Evolutionary conservation across 1,140 invertebrate genomes (phyloP).

Genomic region (Phortica variegata): DNA sequence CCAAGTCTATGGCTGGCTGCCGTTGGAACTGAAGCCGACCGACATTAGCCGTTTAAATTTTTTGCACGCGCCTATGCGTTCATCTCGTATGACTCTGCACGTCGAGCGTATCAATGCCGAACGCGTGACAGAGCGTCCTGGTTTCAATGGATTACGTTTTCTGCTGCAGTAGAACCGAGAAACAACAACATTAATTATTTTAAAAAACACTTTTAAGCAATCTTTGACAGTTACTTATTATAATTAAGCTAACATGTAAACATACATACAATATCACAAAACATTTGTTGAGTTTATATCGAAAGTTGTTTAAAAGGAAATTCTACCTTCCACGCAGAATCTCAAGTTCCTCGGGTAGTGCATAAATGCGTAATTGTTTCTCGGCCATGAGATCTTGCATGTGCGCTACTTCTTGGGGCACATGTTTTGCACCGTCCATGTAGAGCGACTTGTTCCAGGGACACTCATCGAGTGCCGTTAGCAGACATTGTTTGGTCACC

Average conservation of each 20-base stretch:
- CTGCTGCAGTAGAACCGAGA: conserved; percentile 27
- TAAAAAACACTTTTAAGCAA: no score
- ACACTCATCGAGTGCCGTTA: conserved; percentile 64
- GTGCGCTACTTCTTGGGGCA: conserved; percentile 61
- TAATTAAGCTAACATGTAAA: no score
- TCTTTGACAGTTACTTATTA: no score
- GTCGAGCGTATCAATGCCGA: conserved; percentile 39
- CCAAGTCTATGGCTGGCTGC: conserved; percentile 46
- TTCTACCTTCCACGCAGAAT: conserved; percentile 62
- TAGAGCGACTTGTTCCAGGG: conserved; percentile 69
- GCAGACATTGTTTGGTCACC: conserved; percentile 57
- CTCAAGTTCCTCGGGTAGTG: conserved; percentile 70
- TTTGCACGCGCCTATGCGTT: conserved; percentile 41
- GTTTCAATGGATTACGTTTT: conserved; percentile 44
- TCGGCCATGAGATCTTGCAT: conserved; percentile 71
- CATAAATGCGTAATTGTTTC: conserved; percentile 69
- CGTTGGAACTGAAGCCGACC: conserved; percentile 13
- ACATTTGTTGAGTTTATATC: no score
- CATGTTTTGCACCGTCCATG: conserved; percentile 59
- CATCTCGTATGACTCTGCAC: conserved; percentile 43
- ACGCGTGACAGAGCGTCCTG: conserved; percentile 38
- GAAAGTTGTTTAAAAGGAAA: no score
- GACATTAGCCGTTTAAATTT: conserved; percentile 33
- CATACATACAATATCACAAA: no score
- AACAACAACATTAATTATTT: no score